Evolutionary conservation across 53 echinoderm and acorn worm species (phyloP).

Genomic region (Holothuria leucospilota): DNA sequence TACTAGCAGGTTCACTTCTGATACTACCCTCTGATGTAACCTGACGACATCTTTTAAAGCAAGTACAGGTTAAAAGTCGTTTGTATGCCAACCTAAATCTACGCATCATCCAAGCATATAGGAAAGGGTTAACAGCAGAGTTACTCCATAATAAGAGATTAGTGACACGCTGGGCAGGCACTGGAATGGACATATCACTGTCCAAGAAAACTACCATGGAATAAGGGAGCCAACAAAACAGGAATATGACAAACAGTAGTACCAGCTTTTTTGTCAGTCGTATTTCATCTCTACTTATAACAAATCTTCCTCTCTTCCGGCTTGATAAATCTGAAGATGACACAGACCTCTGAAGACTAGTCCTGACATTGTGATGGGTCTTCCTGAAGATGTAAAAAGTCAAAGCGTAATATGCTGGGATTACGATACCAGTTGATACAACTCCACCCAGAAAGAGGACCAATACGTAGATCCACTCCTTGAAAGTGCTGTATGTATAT

Average conservation of each 20-base stretch:
- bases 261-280: constrained; percentile 84
- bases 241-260: constrained; percentile 79
- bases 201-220: constrained; percentile 80
- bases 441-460: constrained; percentile 73
- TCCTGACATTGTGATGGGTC: constrained; percentile 68
- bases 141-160: constrained; percentile 79
- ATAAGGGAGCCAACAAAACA: constrained; percentile 84
- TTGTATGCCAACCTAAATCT: constrained; percentile 83
- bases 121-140: constrained; percentile 80
- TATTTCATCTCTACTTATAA: constrained; percentile 80
- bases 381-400: constrained; percentile 76
- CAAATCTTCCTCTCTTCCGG: constrained; percentile 1
- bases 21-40: neutral
- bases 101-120: constrained; percentile 83
- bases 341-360: constrained; percentile 16
- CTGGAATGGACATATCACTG: constrained; percentile 52
- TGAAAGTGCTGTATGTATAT: constrained; percentile 46
- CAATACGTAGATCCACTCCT: constrained; percentile 69
- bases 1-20: neutral
- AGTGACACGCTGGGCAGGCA: constrained; percentile 63
- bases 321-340: neutral
- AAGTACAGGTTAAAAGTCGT: constrained; percentile 45
- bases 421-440: constrained; percentile 65
- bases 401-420: constrained; percentile 75
- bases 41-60: constrained; percentile 32